A percentile compares a stretch with the other conserved stretches of the same genome.
Conservation (phyloP, 2,888 invertebrate species). For the Achlya flavicornis region DNA sequence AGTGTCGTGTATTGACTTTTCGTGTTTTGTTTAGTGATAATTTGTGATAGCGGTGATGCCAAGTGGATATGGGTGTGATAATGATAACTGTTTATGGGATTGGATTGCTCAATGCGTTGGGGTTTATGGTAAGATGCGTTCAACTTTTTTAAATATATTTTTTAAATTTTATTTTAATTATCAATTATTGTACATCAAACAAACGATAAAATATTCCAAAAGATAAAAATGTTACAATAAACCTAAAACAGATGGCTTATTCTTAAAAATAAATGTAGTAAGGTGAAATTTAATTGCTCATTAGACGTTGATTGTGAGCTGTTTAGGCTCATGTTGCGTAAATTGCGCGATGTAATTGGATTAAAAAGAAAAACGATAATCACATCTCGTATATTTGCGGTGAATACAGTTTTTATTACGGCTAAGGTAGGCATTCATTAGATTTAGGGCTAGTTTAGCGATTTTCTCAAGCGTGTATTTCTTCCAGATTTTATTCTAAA, state of each 20-base stretch:
- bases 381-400: not conserved
- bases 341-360: not conserved
- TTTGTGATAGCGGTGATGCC: slow-evolving; percentile 72
- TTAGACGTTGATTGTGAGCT: not conserved
- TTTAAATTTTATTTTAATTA: not conserved
- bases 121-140: slow-evolving; percentile 61
- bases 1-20: slow-evolving; percentile 70
- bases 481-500: no score
- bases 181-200: not conserved
- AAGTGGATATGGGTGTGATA: slow-evolving; percentile 75
- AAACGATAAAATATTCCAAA: not conserved
- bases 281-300: not conserved
- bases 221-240: not conserved
- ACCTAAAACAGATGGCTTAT: not conserved
- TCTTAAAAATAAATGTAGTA: not conserved
- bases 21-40: slow-evolving; percentile 74
- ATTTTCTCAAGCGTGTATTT: not conserved
- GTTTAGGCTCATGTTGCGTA: not conserved
- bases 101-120: slow-evolving; percentile 73
- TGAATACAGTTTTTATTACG: not conserved
- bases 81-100: slow-evolving; percentile 72
- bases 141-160: slow-evolving; percentile 14
- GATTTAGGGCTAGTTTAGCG: not conserved
- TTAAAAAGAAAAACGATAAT: slow-evolving; percentile 4
- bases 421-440: not conserved